A percentile compares a stretch with the other conserved stretches of the same genome.
phyloP scores from a whole-genome alignment of 2,888 invertebrate species.

The Rambutsinella grinnellia region DNA sequence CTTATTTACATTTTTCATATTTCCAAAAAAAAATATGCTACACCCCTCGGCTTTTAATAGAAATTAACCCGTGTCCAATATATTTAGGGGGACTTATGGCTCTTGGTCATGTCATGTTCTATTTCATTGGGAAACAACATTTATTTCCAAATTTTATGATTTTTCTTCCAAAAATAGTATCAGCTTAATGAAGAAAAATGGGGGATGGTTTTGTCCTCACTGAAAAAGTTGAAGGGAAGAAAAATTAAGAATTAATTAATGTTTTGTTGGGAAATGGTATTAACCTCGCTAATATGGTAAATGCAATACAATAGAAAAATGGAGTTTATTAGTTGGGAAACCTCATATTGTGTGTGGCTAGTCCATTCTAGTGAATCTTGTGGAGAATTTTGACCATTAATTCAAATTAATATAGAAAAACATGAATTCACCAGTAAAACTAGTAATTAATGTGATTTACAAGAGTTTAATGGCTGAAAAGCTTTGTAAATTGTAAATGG shows the following conservation, averaged over 20 bases:
- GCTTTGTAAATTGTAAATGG: background rate
- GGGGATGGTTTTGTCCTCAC: background rate
- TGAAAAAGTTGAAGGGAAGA: slow-evolving; percentile 19
- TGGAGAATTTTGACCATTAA: slow-evolving; percentile 27
- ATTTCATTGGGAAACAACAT: too few species aligned
- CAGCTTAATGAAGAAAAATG: slow-evolving; percentile 49
- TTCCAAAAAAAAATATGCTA: background rate
- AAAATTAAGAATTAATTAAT: slow-evolving; percentile 45
- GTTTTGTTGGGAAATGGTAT: slow-evolving; percentile 11
- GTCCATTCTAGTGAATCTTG: too few species aligned
- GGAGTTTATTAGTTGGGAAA: too few species aligned
- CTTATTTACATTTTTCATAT: background rate
- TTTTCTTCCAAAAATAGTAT: slow-evolving; percentile 26
- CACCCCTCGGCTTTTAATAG: too few species aligned
- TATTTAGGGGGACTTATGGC: too few species aligned
- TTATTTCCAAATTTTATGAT: slow-evolving; percentile 1
- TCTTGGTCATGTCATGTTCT: background rate
- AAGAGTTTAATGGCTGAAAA: slow-evolving; percentile 29
- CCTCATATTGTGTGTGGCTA: too few species aligned
- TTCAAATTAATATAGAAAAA: slow-evolving; percentile 35
- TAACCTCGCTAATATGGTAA: background rate
- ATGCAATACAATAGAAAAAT: background rate
- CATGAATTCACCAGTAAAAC: slow-evolving; percentile 33
- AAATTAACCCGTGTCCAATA: too few species aligned
- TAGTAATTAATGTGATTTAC: slow-evolving; percentile 50